A percentile compares a stretch with the other conserved stretches of the same genome.
Evolutionary conservation across 1,140 invertebrate species (phyloP).

Genomic region (Tetramorium simillimum): DNA sequence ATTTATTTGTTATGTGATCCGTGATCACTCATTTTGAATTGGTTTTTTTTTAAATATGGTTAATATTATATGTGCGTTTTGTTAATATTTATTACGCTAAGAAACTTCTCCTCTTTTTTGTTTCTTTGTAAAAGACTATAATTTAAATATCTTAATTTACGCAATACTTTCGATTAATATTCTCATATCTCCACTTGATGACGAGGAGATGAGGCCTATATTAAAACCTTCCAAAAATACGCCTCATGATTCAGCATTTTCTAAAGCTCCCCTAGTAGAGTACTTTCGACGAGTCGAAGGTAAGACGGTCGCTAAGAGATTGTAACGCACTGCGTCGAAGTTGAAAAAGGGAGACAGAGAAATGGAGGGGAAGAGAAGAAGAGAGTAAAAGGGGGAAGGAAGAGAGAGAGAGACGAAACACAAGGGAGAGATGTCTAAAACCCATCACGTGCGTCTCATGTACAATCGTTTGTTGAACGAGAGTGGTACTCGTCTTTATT

Average conservation of each 20-base stretch:
- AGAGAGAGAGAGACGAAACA: neutral
- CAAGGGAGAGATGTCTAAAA: constrained; percentile 8
- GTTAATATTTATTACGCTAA: neutral
- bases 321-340: neutral
- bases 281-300: constrained; percentile 5
- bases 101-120: neutral
- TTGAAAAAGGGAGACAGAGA: neutral
- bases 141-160: neutral
- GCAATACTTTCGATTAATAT: neutral
- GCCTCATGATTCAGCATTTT: constrained; percentile 13
- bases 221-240: constrained; percentile 37
- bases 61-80: neutral
- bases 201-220: neutral
- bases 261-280: neutral
- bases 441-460: constrained; percentile 20
- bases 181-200: neutral
- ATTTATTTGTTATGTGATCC: neutral
- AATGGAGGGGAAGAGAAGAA: no score
- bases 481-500: constrained; percentile 66
- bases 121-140: neutral
- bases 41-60: neutral
- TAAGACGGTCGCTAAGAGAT: constrained; percentile 19
- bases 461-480: constrained; percentile 67
- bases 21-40: neutral
- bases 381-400: neutral